Percentiles rank a stretch among this genome's conserved stretches.
Evolutionary conservation across 1,140 invertebrate species (phyloP).

Genomic region (Polyergus mexicanus): DNA sequence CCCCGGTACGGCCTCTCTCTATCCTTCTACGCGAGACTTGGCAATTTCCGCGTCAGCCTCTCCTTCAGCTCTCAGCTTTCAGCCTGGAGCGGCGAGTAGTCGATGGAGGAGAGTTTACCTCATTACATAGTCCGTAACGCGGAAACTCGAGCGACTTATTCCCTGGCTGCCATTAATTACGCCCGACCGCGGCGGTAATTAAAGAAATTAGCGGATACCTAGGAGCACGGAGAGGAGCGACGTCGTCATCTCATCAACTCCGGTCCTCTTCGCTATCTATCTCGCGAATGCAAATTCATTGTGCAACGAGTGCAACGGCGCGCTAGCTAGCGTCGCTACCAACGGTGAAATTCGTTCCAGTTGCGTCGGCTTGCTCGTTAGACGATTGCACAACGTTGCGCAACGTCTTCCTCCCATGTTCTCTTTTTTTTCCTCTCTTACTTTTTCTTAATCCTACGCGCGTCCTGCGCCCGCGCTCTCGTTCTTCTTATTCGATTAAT

Average conservation of each 20-base stretch:
- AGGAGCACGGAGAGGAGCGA: constrained; percentile 32
- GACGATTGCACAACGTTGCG: constrained; percentile 73
- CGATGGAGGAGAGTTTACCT: constrained; percentile 72
- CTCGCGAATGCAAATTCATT: constrained; percentile 78
- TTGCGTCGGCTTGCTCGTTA: constrained; percentile 70
- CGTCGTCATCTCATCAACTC: constrained; percentile 38
- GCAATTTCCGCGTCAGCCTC: constrained; percentile 58
- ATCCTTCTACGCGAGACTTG: constrained; percentile 18
- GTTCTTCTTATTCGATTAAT: neutral
- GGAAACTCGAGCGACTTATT: constrained; percentile 76
- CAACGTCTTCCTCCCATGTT: constrained; percentile 51
- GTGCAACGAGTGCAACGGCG: constrained; percentile 73
- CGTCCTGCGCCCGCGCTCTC: constrained; percentile 24
- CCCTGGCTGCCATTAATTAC: constrained; percentile 78
- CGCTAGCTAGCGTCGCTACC: constrained; percentile 37
- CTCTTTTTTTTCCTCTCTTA: neutral
- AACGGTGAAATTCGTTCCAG: constrained; percentile 78
- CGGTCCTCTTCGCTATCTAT: constrained; percentile 7
- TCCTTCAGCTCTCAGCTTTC: neutral
- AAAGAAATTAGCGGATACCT: constrained; percentile 79
- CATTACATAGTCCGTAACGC: constrained; percentile 75
- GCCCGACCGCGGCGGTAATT: constrained; percentile 75
- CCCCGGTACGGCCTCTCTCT: constrained; percentile 27
- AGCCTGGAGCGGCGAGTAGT: constrained; percentile 26
- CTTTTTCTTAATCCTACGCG: neutral